Percentiles rank a stretch among this genome's conserved stretches.
phyloP scores from a whole-genome alignment of 2,888 invertebrate species.

The Plagiodera versicolora region DNA sequence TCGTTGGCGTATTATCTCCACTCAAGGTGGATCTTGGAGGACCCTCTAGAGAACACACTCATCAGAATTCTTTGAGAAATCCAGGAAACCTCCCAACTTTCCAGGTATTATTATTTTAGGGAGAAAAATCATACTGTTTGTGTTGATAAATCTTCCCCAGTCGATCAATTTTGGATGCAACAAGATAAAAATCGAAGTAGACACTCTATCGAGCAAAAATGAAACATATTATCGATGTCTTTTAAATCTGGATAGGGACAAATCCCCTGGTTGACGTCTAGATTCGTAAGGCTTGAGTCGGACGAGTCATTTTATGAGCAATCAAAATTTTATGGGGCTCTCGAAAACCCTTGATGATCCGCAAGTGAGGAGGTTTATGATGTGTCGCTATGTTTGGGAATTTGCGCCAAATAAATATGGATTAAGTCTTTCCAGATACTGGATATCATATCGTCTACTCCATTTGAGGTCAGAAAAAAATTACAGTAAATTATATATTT shows the following conservation, averaged over 20 bases:
- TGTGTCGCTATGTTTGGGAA: neutral
- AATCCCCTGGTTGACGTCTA: conserved; percentile 18
- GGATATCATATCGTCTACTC: no score
- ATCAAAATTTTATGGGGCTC: conserved; percentile 27
- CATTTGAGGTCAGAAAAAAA: no score
- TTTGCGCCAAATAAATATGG: conserved; percentile 1
- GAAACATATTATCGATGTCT: conserved; percentile 18
- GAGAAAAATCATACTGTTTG: no score
- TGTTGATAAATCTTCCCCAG: neutral
- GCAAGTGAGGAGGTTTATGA: conserved; percentile 17
- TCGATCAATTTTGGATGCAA: neutral
- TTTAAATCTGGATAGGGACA: conserved; percentile 20
- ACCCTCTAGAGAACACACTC: no score
- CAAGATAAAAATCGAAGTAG: neutral
- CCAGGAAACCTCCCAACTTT: no score
- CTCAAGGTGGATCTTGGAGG: no score
- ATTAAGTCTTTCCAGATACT: neutral
- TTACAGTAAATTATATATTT: no score
- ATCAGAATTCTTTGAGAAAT: no score
- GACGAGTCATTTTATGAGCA: conserved; percentile 27
- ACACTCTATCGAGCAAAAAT: conserved; percentile 10
- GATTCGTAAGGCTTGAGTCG: neutral
- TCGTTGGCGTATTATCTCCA: conserved; percentile 54
- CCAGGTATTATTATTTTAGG: no score
- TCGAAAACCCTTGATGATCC: conserved; percentile 20